A percentile compares a stretch with the other conserved stretches of the same genome.
These are phyloP conservation scores for Litocranius walleri DNA, from an alignment of 2,113 vertebrate genomes.

Conservation along the genomic window DNA sequence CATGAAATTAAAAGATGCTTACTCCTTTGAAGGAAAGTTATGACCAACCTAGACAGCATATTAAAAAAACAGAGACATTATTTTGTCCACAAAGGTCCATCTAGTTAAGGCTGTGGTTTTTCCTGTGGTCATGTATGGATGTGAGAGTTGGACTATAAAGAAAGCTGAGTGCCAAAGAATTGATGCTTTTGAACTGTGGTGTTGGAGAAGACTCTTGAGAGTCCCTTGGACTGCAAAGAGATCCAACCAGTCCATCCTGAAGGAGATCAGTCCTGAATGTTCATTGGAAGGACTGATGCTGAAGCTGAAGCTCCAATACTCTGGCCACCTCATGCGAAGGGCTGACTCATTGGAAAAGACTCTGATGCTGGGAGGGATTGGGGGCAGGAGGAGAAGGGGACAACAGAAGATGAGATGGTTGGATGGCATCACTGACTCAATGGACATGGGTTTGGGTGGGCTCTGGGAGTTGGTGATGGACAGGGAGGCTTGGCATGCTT, in stretches of 20 bases:
- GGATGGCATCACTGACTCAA: no score
- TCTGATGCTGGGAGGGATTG: background rate
- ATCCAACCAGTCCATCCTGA: background rate
- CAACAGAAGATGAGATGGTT: fast-evolving
- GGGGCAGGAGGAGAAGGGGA: background rate
- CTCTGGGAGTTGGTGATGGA: no score
- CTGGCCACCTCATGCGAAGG: background rate
- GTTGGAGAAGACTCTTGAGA: background rate
- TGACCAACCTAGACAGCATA: background rate
- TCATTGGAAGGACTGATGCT: background rate
- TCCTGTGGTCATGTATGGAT: background rate
- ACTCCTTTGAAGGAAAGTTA: background rate
- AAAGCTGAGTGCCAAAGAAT: fast-evolving
- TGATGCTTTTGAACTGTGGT: background rate
- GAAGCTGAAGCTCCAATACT: background rate
- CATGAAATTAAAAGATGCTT: background rate
- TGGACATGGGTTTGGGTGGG: no score
- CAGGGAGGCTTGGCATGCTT: no score
- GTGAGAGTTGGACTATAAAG: background rate
- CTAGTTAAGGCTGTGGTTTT: background rate
- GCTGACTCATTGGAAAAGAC: background rate
- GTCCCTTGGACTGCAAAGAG: background rate
- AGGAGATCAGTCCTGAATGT: background rate
- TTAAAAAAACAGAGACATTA: background rate
- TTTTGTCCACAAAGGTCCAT: background rate